Conservation (phyloP, 2,113 vertebrate genomes). For the Anarrhichthys ocellatus region DNA sequence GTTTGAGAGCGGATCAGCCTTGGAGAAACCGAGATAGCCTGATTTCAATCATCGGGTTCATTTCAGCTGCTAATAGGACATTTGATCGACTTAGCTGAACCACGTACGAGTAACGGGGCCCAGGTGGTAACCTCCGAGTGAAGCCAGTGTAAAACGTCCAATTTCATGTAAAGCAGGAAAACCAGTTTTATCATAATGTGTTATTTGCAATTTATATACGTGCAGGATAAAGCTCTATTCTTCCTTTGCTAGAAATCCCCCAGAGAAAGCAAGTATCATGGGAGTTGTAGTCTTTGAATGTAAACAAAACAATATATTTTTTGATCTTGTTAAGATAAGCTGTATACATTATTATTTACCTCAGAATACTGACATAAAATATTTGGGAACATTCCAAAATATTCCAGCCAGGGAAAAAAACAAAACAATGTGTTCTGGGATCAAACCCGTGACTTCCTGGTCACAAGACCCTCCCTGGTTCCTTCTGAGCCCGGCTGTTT, state of each 20-base stretch:
- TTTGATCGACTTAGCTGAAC: too few relatives aligned
- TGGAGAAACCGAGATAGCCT: too few relatives aligned
- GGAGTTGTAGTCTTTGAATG: not conserved
- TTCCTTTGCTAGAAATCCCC: not conserved
- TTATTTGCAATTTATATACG: slow-evolving; percentile 1
- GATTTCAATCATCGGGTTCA: too few relatives aligned
- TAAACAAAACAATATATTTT: not conserved
- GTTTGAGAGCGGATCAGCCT: too few relatives aligned
- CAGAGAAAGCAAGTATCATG: not conserved
- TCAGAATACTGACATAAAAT: not conserved
- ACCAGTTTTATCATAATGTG: not conserved
- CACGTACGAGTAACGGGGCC: too few relatives aligned
- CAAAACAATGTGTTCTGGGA: too few relatives aligned
- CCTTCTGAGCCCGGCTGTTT: not conserved
- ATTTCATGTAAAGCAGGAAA: not conserved
- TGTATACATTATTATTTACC: not conserved
- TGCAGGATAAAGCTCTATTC: not conserved
- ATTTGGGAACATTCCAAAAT: not conserved
- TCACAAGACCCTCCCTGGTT: not conserved
- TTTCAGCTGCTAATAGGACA: too few relatives aligned
- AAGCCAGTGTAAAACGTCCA: too few relatives aligned
- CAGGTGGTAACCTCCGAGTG: too few relatives aligned
- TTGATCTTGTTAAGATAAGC: not conserved
- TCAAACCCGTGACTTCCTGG: not conserved
- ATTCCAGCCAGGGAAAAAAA: not conserved